A percentile compares a stretch with the other conserved stretches of the same genome.
Conservation (phyloP, 2,888 invertebrate genomes). For the Drosophila anomelani region DNA sequence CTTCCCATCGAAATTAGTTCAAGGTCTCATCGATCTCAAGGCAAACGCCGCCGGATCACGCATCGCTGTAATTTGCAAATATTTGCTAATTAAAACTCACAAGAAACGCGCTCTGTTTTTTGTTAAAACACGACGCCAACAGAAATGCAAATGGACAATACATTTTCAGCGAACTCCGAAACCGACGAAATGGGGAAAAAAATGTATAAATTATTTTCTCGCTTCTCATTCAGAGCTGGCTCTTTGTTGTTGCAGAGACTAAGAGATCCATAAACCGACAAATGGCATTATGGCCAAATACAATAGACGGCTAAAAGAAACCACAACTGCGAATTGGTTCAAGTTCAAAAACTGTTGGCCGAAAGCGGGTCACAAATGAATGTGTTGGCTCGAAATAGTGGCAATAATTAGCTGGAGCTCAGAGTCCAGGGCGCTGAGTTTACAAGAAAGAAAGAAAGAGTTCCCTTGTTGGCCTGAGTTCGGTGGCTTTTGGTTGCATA, state of each 20-base stretch:
- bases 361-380: constrained; percentile 69
- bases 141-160: constrained; percentile 28
- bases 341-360: constrained; percentile 66
- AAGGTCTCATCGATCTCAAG: constrained; percentile 63
- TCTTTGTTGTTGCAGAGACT: constrained; percentile 23
- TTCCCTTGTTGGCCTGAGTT: constrained; percentile 54
- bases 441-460: constrained; percentile 68
- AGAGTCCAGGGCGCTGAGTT: constrained; percentile 1
- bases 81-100: constrained; percentile 72
- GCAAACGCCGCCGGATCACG: constrained; percentile 37
- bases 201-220: constrained; percentile 68
- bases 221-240: constrained; percentile 39
- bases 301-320: constrained; percentile 35
- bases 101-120: constrained; percentile 35
- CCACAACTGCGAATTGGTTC: constrained; percentile 64
- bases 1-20: constrained; percentile 49
- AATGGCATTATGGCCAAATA: constrained; percentile 49
- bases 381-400: neutral
- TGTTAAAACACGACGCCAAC: constrained; percentile 27
- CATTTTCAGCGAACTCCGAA: constrained; percentile 27
- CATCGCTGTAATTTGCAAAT: constrained; percentile 67
- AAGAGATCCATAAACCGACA: constrained; percentile 51
- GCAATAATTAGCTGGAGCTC: constrained; percentile 28
- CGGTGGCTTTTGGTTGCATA: constrained; percentile 30
- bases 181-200: constrained; percentile 21